These are phyloP conservation scores for Asobara japonica DNA, from an alignment of 1,140 invertebrate genomes.

Conservation along the genomic window DNA sequence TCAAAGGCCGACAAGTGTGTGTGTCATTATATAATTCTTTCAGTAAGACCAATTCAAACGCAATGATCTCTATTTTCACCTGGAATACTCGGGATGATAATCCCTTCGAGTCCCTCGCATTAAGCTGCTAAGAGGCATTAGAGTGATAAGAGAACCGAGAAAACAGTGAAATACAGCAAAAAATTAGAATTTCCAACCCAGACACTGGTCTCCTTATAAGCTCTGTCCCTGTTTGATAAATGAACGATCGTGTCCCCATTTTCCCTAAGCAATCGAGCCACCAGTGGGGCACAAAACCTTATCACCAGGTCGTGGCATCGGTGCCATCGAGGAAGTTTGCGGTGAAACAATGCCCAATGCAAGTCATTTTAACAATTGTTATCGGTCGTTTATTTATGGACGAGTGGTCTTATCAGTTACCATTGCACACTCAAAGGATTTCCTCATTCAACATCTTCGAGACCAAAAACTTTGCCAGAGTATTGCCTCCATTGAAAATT, in stretches of 20 bases:
- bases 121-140: not conserved
- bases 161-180: not conserved
- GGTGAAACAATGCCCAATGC: constrained; percentile 1
- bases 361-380: not conserved
- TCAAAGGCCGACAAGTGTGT: too few relatives aligned
- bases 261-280: not conserved
- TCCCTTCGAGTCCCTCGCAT: not conserved
- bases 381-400: constrained; percentile 1
- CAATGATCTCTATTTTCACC: too few relatives aligned
- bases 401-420: not conserved
- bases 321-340: constrained; percentile 3
- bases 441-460: not conserved
- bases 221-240: not conserved
- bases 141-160: not conserved
- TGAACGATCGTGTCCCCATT: not conserved
- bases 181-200: not conserved
- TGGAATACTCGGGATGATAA: too few relatives aligned
- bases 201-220: not conserved
- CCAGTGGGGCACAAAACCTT: constrained; percentile 12
- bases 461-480: not conserved
- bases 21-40: too few relatives aligned
- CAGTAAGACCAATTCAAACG: too few relatives aligned
- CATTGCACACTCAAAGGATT: not conserved
- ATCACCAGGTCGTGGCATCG: not conserved
- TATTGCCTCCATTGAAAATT: not conserved